Base-by-base conservation (phyloP, 1,140 invertebrate genomes). In the Apis florea region DNA sequence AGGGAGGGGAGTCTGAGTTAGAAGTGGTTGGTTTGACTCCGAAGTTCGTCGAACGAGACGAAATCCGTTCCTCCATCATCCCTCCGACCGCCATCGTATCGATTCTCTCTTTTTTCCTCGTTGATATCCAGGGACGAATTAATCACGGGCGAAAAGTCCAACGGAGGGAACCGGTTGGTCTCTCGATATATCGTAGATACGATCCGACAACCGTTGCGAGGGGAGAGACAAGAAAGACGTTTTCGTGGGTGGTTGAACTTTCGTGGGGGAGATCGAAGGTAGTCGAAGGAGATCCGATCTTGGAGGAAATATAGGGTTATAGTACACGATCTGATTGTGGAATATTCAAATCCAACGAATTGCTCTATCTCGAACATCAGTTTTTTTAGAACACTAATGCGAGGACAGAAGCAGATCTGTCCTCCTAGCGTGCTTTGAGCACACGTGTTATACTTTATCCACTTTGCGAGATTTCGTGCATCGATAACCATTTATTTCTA, bases 331-430 rank as follows among this genome's bases (percentile, higher is more conserved):
- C 63, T 21, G 82, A 84, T 73, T 88, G 59, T 79, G 71, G 68
- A 84, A 19, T 68, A 83, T 89, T 89, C 73, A 84, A 83, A 89
- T 83, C 69, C 76, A 6, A 53, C 53, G 77, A 81, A 84, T 84
- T 69, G 72, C 49, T 10, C 17, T 11, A 83, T 79, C 67, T 68
- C 64, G 81, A 58, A 24, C 19, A 9, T 21, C 8, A 53, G n/a
- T 24, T 82, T 53, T n/a, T 64, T 24, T 63, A 17, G 56, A 40
- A 40, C 31, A 10, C 49, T 21, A 17, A 3, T 3, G 5, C 49
- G n/a, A 24, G 19, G 19, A 15, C 12, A 26, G 12, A 49, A 9
- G 13, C 31, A 10, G 49, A 19, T 26, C 17, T n/a, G 24, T 53
- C 31, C 56, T 63, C n/a, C 47, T 70, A 61, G 47, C 12, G 24